A percentile compares a stretch with the other conserved stretches of the same genome.
phyloP scores from a whole-genome alignment of 2,797 vertebrate species.

The Carapus acus region DNA sequence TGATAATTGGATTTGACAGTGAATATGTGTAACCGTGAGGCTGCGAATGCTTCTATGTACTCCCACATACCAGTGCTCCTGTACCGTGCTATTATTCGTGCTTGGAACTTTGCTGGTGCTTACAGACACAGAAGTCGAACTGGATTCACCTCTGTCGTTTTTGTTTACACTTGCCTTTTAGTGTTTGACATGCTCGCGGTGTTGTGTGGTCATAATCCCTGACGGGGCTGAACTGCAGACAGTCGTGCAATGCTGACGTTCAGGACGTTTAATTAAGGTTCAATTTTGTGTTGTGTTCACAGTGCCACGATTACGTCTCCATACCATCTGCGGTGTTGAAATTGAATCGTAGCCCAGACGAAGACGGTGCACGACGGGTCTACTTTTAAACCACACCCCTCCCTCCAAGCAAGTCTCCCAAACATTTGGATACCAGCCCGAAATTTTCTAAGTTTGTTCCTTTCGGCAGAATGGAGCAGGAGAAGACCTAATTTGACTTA shows the following conservation, averaged over 20 bases:
- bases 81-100: conserved; percentile 27
- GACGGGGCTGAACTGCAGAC: conserved; percentile 5
- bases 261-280: background rate
- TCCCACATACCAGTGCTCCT: background rate
- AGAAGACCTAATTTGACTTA: conserved; percentile 53
- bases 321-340: conserved; percentile 23
- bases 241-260: conserved; percentile 11
- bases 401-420: conserved; percentile 22
- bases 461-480: conserved; percentile 62
- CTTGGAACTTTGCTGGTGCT: conserved; percentile 45
- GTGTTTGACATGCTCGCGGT: background rate
- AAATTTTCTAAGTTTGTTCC: background rate
- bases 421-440: conserved; percentile 28
- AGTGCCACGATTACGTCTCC: conserved; percentile 33
- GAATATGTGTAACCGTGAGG: background rate
- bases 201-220: conserved; percentile 4
- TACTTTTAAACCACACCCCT: conserved; percentile 60
- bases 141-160: background rate
- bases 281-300: conserved; percentile 13
- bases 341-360: conserved; percentile 17
- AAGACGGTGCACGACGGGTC: conserved; percentile 43
- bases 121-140: conserved; percentile 4
- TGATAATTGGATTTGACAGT: background rate
- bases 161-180: conserved; percentile 40
- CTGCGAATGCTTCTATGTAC: background rate